phyloP scores from a whole-genome alignment of 1,140 invertebrate species.

The Calephelis virginiensis region DNA sequence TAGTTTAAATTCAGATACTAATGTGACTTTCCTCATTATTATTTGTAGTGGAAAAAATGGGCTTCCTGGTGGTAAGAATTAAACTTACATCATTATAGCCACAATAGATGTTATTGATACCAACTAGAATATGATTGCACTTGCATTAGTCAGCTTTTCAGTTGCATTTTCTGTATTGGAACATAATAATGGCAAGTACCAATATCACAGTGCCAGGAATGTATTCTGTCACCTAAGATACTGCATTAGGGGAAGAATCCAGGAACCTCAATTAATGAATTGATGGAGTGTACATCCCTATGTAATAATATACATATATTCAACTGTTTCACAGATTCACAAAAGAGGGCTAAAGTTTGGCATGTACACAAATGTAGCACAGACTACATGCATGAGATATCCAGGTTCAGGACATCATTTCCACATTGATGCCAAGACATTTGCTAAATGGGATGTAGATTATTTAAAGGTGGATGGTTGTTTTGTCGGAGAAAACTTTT shows the following conservation, averaged over 20 bases:
- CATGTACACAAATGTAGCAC: slow-evolving; percentile 92
- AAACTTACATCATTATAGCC: too few species aligned
- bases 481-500: slow-evolving; percentile 81
- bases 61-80: too few species aligned
- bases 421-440: slow-evolving; percentile 87
- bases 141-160: too few species aligned
- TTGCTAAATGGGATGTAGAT: slow-evolving; percentile 92
- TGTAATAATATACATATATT: not conserved
- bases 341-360: slow-evolving; percentile 89
- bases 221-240: too few species aligned
- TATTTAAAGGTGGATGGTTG: slow-evolving; percentile 94
- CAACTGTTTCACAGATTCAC: slow-evolving; percentile 83
- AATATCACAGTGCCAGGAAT: too few species aligned
- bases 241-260: too few species aligned
- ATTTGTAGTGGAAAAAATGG: not conserved
- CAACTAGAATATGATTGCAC: too few species aligned
- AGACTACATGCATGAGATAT: slow-evolving; percentile 88
- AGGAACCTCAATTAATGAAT: too few species aligned
- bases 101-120: too few species aligned
- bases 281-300: too few species aligned
- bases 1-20: slow-evolving; percentile 52
- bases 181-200: too few species aligned
- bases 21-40: not conserved
- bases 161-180: too few species aligned
- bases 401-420: slow-evolving; percentile 89